These are phyloP conservation scores for Cyrtorhinus lividipennis DNA, from an alignment of 1,140 invertebrate genomes.

Conservation along the genomic window DNA sequence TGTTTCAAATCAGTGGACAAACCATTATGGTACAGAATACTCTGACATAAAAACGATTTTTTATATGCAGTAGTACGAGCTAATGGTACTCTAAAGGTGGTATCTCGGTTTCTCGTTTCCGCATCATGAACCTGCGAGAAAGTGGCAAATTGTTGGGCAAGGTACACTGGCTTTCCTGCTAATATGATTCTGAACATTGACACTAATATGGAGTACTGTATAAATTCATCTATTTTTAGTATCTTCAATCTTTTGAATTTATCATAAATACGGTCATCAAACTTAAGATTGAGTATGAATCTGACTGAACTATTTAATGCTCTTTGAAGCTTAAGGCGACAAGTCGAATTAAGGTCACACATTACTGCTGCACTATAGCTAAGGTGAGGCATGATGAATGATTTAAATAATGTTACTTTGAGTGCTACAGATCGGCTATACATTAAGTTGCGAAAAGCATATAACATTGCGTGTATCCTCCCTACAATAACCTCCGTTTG, in stretches of 20 bases:
- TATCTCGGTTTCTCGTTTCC: background rate
- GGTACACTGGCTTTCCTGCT: background rate
- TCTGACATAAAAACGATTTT: background rate
- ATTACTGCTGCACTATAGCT: background rate
- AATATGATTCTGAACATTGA: background rate
- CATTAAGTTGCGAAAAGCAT: background rate
- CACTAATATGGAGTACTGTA: background rate
- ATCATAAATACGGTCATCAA: too few relatives aligned
- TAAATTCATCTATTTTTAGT: background rate
- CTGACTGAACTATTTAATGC: background rate
- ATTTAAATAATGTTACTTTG: too few relatives aligned
- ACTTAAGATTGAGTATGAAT: background rate
- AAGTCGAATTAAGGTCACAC: background rate
- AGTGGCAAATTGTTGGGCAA: background rate
- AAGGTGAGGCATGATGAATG: background rate
- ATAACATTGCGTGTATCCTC: too few relatives aligned
- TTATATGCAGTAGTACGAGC: background rate
- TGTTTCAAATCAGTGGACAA: background rate
- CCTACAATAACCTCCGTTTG: background rate
- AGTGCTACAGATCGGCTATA: background rate
- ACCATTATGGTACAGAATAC: background rate
- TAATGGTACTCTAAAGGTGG: background rate
- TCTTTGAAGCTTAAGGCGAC: background rate
- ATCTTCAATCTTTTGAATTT: too few relatives aligned
- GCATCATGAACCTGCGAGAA: background rate